Evolutionary conservation across 2,113 vertebrate species (phyloP).

Genomic region (Litocranius walleri): DNA sequence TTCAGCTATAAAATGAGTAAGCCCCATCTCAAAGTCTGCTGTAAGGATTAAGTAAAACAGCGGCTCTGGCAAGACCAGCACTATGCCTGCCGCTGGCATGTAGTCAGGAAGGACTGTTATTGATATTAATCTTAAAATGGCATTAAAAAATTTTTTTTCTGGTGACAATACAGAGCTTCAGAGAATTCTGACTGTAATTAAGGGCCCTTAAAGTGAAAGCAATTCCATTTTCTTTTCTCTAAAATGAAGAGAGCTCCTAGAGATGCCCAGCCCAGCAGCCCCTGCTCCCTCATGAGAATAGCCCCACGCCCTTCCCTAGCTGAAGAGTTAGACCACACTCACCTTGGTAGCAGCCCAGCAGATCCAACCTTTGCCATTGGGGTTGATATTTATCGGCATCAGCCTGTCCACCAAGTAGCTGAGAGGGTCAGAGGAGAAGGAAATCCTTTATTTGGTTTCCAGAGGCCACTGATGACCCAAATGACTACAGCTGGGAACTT

Average conservation of each 20-base stretch:
- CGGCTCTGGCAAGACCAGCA: fast-evolving
- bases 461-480: constrained; percentile 67
- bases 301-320: constrained; percentile 83
- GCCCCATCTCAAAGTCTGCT: background rate
- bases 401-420: constrained; percentile 85
- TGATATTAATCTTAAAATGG: background rate
- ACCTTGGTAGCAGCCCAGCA: constrained; percentile 93
- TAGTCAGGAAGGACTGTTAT: background rate
- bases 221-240: background rate
- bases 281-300: fast-evolving
- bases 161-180: background rate
- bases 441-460: constrained; percentile 24
- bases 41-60: background rate
- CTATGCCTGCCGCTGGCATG: too few relatives aligned
- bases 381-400: constrained; percentile 91
- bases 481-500: constrained; percentile 18
- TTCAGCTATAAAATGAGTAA: background rate
- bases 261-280: background rate
- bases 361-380: constrained; percentile 93
- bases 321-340: constrained; percentile 84
- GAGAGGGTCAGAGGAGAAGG: background rate
- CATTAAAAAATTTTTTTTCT: background rate
- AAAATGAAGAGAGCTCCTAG: background rate
- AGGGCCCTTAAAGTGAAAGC: background rate
- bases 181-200: background rate